Percentiles rank a stretch among this genome's conserved stretches.
These are phyloP conservation scores for Pyrocephalus nanus DNA, from an alignment of 2,797 vertebrate genomes.

Conservation along the genomic window DNA sequence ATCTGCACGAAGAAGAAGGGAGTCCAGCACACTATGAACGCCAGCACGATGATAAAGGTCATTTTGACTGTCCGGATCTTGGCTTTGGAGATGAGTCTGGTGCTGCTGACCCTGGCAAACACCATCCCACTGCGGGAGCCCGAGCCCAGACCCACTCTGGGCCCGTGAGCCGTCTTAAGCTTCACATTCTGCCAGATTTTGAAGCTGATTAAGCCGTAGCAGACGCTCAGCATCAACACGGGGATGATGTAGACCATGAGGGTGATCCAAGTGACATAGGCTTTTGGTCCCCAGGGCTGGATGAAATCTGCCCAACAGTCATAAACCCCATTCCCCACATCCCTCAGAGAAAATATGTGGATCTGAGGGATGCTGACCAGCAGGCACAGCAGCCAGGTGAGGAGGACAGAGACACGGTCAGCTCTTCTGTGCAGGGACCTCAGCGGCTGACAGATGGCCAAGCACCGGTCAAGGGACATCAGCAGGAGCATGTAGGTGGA, in stretches of 20 bases:
- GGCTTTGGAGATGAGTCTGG: conserved; percentile 93
- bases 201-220: conserved; percentile 95
- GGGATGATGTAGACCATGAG: conserved; percentile 93
- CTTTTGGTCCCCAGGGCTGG: conserved; percentile 93
- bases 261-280: conserved; percentile 97
- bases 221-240: conserved; percentile 87
- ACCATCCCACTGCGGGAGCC: conserved; percentile 61
- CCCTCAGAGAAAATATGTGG: conserved; percentile 91
- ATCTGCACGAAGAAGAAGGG: conserved; percentile 98
- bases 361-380: conserved; percentile 91
- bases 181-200: conserved; percentile 98
- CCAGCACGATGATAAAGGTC: conserved; percentile 96
- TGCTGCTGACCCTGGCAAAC: conserved; percentile 91
- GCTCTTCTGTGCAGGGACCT: conserved; percentile 85
- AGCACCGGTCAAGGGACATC: conserved; percentile 95
- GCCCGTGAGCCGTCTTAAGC: conserved; percentile 84
- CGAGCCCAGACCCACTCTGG: conserved; percentile 37
- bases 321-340: conserved; percentile 88
- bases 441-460: conserved; percentile 94
- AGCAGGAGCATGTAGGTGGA: conserved; percentile 97
- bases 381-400: conserved; percentile 92
- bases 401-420: conserved; percentile 86
- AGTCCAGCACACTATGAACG: conserved; percentile 96
- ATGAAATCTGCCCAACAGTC: conserved; percentile 97
- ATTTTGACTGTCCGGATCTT: conserved; percentile 98